Base-by-base conservation (phyloP, 1,140 invertebrate species). In the Diachasmimorpha longicaudata region DNA sequence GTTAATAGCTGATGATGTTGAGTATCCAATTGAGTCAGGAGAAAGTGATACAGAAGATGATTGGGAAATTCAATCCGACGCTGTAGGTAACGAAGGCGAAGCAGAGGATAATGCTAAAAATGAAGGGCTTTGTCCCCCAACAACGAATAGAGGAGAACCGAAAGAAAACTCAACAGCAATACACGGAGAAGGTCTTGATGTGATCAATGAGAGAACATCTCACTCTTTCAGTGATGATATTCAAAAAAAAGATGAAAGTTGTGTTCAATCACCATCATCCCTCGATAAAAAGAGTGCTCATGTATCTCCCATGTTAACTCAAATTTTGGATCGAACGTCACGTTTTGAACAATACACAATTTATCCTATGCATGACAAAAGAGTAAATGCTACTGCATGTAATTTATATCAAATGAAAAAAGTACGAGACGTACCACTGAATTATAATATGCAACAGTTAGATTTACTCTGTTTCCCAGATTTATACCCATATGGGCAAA, bases 391-490 rank as follows among this genome's bases (percentile, higher is more conserved):
- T 46, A 78, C 78, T 36, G 77, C 55, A 72, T 79, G 83, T 67
- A 74, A 72, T 71, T 36, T 85, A 4, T 83, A 83, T 81, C 81
- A 85, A 77, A 84, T 84, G 79, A 25, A 84, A 9, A 82, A 82
- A 79, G 58, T 84, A 19, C 73, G 80, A 25, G 81, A 80, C n/a
- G 23, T 37, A 39, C 76, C 80, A 66, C 52, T 83, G 37, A 78
- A 84, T 81, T 75, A 77, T 48, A 52, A 77, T 31, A 31, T 74
- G 13, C 72, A 83, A 44, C 8, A 31, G 68, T 76, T 81, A 63
- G 82, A 85, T 80, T 37, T 82, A 69, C 78, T 75, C 75, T 85
- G 81, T 80, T 85, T 81, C 75, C 81, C 83, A 13, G 79, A 86
- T 78, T 72, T 82, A 36, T 85, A 78, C 77, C 81, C 82, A 0